Base-by-base conservation (phyloP, 1,140 invertebrate species). In the Drosophila watanabei region DNA sequence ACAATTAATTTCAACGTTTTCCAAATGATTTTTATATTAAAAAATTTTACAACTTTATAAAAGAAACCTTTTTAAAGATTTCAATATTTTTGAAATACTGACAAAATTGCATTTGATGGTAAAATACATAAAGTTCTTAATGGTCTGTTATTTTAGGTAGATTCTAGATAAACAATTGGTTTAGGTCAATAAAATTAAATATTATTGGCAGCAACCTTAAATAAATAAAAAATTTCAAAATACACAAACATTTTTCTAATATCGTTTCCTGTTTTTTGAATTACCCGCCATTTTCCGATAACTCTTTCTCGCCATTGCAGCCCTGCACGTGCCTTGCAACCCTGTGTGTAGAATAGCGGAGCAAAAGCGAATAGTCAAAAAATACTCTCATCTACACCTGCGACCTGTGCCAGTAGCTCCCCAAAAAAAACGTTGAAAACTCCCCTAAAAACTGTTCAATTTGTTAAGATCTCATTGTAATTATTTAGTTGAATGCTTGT, bases 271-370 rank as follows among this genome's bases (percentile, higher is more conserved):
- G 5, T 9, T 41, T 14, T 73, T 63, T 48, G 16, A 81, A 49
- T 10, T 28, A 5, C 28, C 18, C 65, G 65, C 52, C 49, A 33
- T 5, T 10, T 18, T 4, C 9, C 41, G 45, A 39, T 18, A 51
- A 45, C 33, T 3, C 14, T 10, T 10, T 14, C 45, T 4, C 8
- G 32, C 11, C 37, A 49, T 56, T 59, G 30, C 71, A 84, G n/a
- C 80, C 80, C 71, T 88, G 49, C 41, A 24, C 37, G 49, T 51
- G 48, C 46, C 49, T 64, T 87, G 52, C 85, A 85, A 84, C 85
- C 60, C 85, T 88, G 85, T 88, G 85, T 88, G 85, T 88, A 88
- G 85, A 88, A 88, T 88, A 88, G 73, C 73, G 63, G 56, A 65
- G 48, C 75, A 89, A 88, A 88, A 89, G 85, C 80, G 35, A 88